Evolutionary conservation across 2,797 vertebrate species (phyloP).

Genomic region (Epinephelus awoara): DNA sequence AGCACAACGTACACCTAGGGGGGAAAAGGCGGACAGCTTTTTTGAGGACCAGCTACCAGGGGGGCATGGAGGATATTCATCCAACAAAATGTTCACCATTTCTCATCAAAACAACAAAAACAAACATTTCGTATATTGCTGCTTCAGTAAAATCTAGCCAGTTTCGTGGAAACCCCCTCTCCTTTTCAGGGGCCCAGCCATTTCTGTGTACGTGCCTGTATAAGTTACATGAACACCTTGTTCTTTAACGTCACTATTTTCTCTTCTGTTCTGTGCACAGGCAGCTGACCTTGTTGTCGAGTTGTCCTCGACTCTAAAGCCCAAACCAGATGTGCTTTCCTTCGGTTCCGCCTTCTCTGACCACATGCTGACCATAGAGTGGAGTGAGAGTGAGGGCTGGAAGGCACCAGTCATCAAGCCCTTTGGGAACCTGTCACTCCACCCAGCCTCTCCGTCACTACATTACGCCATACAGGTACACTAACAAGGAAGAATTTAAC

Average conservation of each 20-base stretch:
- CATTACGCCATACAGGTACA: slow-evolving; percentile 91
- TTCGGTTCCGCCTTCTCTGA: slow-evolving; percentile 93
- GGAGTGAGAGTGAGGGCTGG: slow-evolving; percentile 90
- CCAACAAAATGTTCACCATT: too few species aligned
- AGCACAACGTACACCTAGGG: too few species aligned
- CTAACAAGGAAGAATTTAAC: not conserved
- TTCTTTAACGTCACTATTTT: slow-evolving; percentile 16
- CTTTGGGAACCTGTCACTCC: slow-evolving; percentile 89
- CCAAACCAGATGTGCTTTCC: slow-evolving; percentile 84
- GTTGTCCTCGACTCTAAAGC: slow-evolving; percentile 78
- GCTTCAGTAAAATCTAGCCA: too few species aligned
- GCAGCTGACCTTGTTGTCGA: slow-evolving; percentile 89
- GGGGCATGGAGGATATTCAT: too few species aligned
- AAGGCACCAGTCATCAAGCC: slow-evolving; percentile 89
- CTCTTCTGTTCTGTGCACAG: slow-evolving; percentile 67
- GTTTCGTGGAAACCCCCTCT: not conserved
- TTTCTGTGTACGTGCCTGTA: not conserved
- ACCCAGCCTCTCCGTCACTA: slow-evolving; percentile 88
- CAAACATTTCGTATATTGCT: too few species aligned
- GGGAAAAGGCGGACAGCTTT: too few species aligned
- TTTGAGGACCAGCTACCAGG: too few species aligned
- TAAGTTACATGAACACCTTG: not conserved
- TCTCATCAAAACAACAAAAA: too few species aligned
- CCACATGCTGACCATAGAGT: slow-evolving; percentile 93
- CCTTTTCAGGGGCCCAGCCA: too few species aligned